phyloP scores from a whole-genome alignment of 2,113 vertebrate genomes.

The Gambusia holbrooki region DNA sequence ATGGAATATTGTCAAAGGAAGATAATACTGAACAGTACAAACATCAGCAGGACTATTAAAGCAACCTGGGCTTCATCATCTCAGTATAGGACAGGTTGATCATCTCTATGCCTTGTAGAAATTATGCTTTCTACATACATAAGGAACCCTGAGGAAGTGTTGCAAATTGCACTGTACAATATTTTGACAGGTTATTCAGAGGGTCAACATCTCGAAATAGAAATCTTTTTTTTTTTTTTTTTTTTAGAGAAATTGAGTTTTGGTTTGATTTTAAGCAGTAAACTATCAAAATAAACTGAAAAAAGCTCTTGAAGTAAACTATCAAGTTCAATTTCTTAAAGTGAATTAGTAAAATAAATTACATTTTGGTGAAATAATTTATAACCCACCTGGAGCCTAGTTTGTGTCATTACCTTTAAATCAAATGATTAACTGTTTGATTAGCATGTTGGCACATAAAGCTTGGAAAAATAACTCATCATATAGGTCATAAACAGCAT shows the following conservation, averaged over 20 bases:
- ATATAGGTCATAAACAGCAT: background rate
- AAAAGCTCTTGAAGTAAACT: too few species aligned
- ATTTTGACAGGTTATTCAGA: background rate
- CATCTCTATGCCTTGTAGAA: too few species aligned
- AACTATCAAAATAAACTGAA: background rate
- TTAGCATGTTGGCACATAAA: background rate
- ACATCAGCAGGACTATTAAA: background rate
- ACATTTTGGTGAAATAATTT: background rate
- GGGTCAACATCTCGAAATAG: too few species aligned
- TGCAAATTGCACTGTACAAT: background rate
- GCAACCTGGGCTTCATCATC: background rate
- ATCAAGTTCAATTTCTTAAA: too few species aligned
- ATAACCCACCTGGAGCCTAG: background rate
- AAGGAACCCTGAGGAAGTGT: background rate
- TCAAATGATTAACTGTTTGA: background rate
- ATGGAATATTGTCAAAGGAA: background rate
- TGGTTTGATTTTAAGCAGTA: background rate
- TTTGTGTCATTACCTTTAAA: background rate
- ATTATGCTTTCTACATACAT: background rate
- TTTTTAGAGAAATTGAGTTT: background rate
- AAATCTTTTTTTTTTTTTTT: too few species aligned
- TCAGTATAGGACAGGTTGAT: background rate
- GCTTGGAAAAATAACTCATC: background rate
- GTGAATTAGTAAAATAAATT: background rate
- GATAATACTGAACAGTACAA: background rate